A percentile compares a stretch with the other conserved stretches of the same genome.
Evolutionary conservation across 2,113 vertebrate species (phyloP).

Genomic region (Scomber colias): DNA sequence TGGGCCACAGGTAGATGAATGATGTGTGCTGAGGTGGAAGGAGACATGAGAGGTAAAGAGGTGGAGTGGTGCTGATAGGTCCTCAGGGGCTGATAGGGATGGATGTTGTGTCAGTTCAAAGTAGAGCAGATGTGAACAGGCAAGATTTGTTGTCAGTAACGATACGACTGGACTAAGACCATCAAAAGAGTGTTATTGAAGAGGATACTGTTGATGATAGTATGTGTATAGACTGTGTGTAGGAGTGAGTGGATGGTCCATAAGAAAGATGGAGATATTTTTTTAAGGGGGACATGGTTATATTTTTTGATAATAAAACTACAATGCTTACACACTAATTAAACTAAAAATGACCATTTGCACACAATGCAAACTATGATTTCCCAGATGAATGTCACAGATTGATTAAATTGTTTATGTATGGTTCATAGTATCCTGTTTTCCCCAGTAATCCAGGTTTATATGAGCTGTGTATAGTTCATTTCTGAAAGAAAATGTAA

Average conservation of each 20-base stretch:
- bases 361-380: too few relatives aligned
- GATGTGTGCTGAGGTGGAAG: constrained; percentile 66
- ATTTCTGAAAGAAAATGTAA: background rate
- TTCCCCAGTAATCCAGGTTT: background rate
- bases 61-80: constrained; percentile 64
- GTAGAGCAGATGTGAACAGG: constrained; percentile 56
- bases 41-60: constrained; percentile 63
- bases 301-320: background rate
- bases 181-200: constrained; percentile 12
- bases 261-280: constrained; percentile 3
- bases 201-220: background rate
- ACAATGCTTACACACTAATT: too few relatives aligned
- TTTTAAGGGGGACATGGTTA: background rate
- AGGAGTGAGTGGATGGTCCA: constrained; percentile 14
- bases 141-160: constrained; percentile 45
- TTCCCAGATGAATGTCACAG: too few relatives aligned
- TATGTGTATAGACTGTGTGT: background rate
- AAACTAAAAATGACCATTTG: too few relatives aligned
- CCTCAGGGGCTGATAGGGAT: constrained; percentile 68
- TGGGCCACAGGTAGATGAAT: constrained; percentile 75
- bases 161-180: constrained; percentile 33
- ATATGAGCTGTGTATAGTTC: background rate
- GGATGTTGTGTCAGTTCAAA: constrained; percentile 70
- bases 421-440: too few relatives aligned
- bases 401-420: too few relatives aligned